Conservation (phyloP, 2,797 vertebrate genomes). For the Myripristis jacobus region DNA sequence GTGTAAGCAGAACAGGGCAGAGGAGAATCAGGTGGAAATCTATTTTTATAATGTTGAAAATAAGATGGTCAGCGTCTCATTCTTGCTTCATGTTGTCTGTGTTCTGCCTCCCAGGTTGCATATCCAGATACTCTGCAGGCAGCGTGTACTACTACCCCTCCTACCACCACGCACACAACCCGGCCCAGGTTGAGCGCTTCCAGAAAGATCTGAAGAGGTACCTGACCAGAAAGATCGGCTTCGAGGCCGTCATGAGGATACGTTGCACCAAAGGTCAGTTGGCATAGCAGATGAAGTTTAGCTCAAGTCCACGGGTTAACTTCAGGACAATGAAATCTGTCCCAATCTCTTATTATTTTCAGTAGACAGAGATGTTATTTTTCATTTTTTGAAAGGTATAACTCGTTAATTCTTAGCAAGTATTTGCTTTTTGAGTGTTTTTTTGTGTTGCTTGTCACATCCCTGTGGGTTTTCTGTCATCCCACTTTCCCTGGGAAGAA, state of each 20-base stretch:
- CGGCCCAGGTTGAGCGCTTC: conserved; percentile 91
- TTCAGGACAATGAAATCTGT: too few species aligned
- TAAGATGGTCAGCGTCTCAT: neutral
- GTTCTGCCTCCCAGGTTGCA: conserved; percentile 86
- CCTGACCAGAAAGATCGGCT: conserved; percentile 95
- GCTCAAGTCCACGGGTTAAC: too few species aligned
- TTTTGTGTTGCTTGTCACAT: too few species aligned
- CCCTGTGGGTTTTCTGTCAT: too few species aligned
- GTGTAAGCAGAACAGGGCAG: too few species aligned
- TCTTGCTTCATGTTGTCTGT: neutral
- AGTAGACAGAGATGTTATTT: too few species aligned
- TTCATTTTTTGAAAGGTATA: too few species aligned
- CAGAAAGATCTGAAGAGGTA: conserved; percentile 95
- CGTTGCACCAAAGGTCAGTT: conserved; percentile 94
- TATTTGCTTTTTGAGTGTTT: too few species aligned
- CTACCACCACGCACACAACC: conserved; percentile 94
- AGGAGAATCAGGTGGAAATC: neutral
- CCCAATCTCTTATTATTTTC: too few species aligned
- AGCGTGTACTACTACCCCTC: conserved; percentile 94
- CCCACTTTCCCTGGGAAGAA: too few species aligned
- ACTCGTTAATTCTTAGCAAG: too few species aligned
- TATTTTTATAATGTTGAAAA: neutral
- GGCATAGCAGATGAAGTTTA: neutral
- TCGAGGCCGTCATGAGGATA: conserved; percentile 99
- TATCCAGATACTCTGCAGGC: conserved; percentile 97